Percentiles rank a stretch among this genome's conserved stretches.
These are phyloP conservation scores for Dendrolimus pini DNA, from an alignment of 2,888 invertebrate species.

Conservation along the genomic window DNA sequence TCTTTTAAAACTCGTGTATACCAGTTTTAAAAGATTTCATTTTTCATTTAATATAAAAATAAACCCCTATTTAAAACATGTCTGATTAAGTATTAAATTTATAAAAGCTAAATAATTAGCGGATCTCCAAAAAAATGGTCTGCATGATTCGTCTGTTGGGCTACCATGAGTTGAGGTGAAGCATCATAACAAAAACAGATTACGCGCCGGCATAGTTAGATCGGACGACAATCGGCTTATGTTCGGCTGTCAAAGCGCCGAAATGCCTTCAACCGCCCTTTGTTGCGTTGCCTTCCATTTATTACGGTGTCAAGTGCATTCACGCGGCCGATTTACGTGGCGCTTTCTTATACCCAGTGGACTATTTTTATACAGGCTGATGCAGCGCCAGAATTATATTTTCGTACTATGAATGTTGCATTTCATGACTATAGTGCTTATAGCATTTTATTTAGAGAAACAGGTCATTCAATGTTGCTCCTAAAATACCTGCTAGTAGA, in stretches of 20 bases:
- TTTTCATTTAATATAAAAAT: too few relatives aligned
- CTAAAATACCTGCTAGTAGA: too few relatives aligned
- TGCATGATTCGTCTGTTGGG: conserved; percentile 3
- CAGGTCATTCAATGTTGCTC: background rate
- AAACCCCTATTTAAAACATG: too few relatives aligned
- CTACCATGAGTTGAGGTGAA: conserved; percentile 12
- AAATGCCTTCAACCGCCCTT: conserved; percentile 34
- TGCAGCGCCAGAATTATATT: conserved; percentile 6
- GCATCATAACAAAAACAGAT: conserved; percentile 39
- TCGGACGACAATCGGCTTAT: conserved; percentile 42
- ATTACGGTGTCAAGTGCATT: conserved; percentile 62
- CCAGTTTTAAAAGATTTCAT: too few relatives aligned
- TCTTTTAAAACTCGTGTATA: too few relatives aligned
- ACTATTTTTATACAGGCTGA: conserved; percentile 33
- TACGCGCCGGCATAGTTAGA: conserved; percentile 17
- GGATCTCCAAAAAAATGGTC: background rate
- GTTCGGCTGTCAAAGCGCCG: conserved; percentile 29
- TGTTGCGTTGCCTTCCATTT: conserved; percentile 48
- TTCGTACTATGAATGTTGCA: conserved; percentile 3
- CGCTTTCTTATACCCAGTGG: conserved; percentile 42
- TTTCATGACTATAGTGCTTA: background rate
- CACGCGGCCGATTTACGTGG: conserved; percentile 45
- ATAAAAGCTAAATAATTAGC: too few relatives aligned
- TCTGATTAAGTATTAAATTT: too few relatives aligned
- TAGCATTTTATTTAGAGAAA: background rate